Base-by-base conservation (phyloP, 2,888 invertebrate species). In the Hyposoter dolosus region DNA sequence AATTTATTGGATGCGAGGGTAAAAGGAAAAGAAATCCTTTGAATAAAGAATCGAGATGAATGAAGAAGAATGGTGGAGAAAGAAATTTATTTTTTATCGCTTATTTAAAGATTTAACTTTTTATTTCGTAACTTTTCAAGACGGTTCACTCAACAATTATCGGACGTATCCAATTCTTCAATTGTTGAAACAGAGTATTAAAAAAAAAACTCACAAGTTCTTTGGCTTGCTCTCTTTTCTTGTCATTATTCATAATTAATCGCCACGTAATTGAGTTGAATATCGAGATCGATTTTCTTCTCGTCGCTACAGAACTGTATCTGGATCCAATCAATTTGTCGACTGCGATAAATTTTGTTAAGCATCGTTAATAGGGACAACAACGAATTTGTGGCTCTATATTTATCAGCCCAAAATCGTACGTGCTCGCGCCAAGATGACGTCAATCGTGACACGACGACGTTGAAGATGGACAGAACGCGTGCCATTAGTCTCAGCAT, bases 401-500 rank as follows among this genome's bases (percentile, higher is more conserved):
- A 65, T 40, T 47, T 28, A 23, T 35, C 45, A 35, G 65, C 28
- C 45, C 19, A n/a, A 7, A 76, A 28, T 15, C 35, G 65, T 76
- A 65, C 76, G 76, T 63, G 76, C 76, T 76, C 65, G 47, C 23
- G 19, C 10, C 28, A 50, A 50, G 65, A 47, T 77, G 82, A 77
- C 65, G 72, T 78, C 17, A 83, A 23, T 47, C 63, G 71, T 79
- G 53, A 71, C 71, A 56, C 19, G 68, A 56, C 19, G 68, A 28
- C 15, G 43, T 69, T 60, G 28, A 60, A 28, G 71, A 72, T 65
- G 65, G 47, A 66, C 72, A 72, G 60, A 82, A 60, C 75, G 81
- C 85, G 85, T 83, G 84, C 81, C 76, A 83, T 74, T 53, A 60
- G 78, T 81, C 82, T 81, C 63, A 77, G 83, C 68, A 32, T 68